Evolutionary conservation across 2,888 invertebrate species (phyloP).

Genomic region (Deroplatys truncata): DNA sequence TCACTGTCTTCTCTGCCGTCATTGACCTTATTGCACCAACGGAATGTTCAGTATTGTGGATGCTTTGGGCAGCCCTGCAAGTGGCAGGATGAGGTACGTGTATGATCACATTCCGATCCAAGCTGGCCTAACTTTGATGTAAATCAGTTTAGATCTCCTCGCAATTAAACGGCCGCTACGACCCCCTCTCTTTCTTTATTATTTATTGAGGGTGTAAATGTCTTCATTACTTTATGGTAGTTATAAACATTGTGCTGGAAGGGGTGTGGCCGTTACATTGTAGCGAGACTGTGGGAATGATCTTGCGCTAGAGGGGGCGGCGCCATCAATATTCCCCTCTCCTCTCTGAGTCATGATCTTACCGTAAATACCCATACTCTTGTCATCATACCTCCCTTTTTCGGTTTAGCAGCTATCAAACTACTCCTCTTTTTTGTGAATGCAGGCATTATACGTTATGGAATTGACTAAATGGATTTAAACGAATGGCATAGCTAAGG

Average conservation of each 20-base stretch:
- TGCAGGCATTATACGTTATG: too few relatives aligned
- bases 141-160: neutral
- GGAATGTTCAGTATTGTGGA: neutral
- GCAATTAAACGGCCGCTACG: neutral
- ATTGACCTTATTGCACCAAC: too few relatives aligned
- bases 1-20: too few relatives aligned
- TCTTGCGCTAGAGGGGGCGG: neutral
- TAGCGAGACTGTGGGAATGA: neutral
- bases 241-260: neutral
- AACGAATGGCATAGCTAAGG: too few relatives aligned
- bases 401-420: neutral
- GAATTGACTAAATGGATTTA: too few relatives aligned
- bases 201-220: conserved; percentile 5
- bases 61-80: neutral
- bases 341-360: neutral
- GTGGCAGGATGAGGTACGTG: neutral
- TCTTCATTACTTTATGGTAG: conserved; percentile 8
- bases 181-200: neutral
- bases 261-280: neutral
- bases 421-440: too few relatives aligned
- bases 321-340: neutral
- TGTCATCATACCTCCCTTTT: neutral
- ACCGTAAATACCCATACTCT: neutral
- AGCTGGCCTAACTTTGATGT: neutral
- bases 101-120: neutral